phyloP scores from a whole-genome alignment of 2,888 invertebrate genomes.

The Carterocephalus palaemon region DNA sequence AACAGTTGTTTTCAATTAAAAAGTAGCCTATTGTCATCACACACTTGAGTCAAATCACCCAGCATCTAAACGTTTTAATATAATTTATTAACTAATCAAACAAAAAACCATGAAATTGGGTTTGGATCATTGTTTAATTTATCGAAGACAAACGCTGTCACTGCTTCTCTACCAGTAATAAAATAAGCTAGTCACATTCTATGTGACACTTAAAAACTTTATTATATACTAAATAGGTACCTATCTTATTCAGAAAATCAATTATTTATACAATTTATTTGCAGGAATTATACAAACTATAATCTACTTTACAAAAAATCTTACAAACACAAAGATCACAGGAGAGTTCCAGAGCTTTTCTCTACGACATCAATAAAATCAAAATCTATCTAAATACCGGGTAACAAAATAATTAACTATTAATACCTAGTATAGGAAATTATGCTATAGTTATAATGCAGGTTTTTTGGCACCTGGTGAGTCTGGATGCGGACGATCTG shows the following conservation, averaged over 20 bases:
- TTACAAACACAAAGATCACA: slow-evolving; percentile 73
- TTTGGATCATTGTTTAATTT: background rate
- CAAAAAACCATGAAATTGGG: background rate
- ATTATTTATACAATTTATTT: slow-evolving; percentile 40
- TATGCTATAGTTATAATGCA: slow-evolving; percentile 64
- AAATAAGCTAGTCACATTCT: slow-evolving; percentile 36
- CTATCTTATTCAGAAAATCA: slow-evolving; percentile 9
- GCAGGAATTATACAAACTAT: slow-evolving; percentile 36
- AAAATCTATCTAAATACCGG: slow-evolving; percentile 39
- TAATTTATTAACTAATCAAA: background rate
- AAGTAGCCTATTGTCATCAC: no score
- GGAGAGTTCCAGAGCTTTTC: slow-evolving; percentile 75
- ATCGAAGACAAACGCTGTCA: background rate
- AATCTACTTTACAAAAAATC: slow-evolving; percentile 49
- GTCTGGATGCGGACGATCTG: slow-evolving; percentile 71
- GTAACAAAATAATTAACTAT: slow-evolving; percentile 63
- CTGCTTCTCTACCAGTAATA: background rate
- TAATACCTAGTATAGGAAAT: slow-evolving; percentile 42
- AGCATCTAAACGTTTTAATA: background rate
- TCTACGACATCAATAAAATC: slow-evolving; percentile 24
- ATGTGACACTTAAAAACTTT: slow-evolving; percentile 34
- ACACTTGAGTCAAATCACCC: no score
- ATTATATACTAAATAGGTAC: slow-evolving; percentile 21
- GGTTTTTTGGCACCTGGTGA: slow-evolving; percentile 76
- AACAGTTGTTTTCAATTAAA: no score